These are phyloP conservation scores for Tychaedon coryphoeus DNA, from an alignment of 2,113 vertebrate genomes.

Conservation along the genomic window DNA sequence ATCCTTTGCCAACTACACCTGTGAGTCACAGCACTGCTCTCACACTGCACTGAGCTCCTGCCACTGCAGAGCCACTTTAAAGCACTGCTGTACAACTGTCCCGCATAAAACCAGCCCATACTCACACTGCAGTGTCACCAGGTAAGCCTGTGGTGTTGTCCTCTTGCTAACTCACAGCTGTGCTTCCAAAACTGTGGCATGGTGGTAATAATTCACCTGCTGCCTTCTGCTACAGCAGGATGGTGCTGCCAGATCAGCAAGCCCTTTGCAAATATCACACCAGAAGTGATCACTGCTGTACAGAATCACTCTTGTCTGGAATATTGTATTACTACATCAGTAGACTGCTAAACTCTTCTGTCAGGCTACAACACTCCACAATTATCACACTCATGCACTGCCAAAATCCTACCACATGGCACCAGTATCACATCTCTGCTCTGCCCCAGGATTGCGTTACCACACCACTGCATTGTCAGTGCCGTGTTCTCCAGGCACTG, in stretches of 20 bases:
- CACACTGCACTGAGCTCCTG: not conserved
- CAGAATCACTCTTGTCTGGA: not conserved
- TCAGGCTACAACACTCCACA: not conserved
- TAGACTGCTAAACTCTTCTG: not conserved
- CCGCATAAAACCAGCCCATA: not conserved
- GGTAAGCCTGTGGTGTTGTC: not conserved
- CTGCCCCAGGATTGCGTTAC: not conserved
- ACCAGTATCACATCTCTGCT: slow-evolving; percentile 9
- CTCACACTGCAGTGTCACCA: not conserved
- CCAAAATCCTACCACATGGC: slow-evolving; percentile 14
- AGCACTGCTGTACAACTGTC: not conserved
- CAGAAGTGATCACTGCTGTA: not conserved
- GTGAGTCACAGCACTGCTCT: not conserved
- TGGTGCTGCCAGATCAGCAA: not conserved
- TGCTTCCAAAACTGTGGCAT: not conserved
- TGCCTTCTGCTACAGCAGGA: not conserved
- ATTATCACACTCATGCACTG: not conserved
- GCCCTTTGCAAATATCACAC: not conserved
- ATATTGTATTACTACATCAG: slow-evolving; percentile 37
- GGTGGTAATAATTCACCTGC: not conserved
- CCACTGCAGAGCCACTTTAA: not conserved
- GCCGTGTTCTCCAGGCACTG: not conserved
- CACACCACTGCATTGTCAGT: not conserved
- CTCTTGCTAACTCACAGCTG: not conserved
- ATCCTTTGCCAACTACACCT: not conserved